phyloP scores from a whole-genome alignment of 2,888 invertebrate species.

The Tiliacea citrago region DNA sequence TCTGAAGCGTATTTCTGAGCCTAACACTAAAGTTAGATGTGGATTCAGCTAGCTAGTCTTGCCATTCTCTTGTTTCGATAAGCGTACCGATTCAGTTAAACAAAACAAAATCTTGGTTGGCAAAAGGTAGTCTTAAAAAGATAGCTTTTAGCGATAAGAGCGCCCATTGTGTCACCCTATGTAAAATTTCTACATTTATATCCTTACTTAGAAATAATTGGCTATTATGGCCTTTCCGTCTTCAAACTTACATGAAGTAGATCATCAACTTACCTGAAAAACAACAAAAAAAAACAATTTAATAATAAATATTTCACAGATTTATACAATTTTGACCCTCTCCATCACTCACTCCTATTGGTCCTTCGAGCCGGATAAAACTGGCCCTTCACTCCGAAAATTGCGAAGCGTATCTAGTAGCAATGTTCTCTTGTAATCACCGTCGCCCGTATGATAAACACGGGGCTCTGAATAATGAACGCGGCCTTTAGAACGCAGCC shows the following conservation, averaged over 20 bases:
- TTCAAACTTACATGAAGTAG: constrained; percentile 19
- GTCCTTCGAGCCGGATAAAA: constrained; percentile 20
- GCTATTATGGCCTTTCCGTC: neutral
- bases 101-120: neutral
- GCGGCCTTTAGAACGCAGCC: constrained; percentile 43
- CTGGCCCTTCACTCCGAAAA: neutral
- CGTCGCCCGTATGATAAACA: constrained; percentile 58
- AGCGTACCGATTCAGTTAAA: neutral
- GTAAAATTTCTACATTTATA: too few relatives aligned
- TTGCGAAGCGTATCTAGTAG: constrained; percentile 14
- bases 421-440: constrained; percentile 29
- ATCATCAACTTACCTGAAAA: constrained; percentile 33
- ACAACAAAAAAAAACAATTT: neutral
- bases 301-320: neutral
- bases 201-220: neutral
- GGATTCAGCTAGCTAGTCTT: neutral
- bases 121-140: too few relatives aligned
- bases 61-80: neutral
- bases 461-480: constrained; percentile 54
- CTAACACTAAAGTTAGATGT: neutral
- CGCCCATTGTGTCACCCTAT: too few relatives aligned
- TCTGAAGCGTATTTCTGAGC: neutral
- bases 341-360: neutral
- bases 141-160: too few relatives aligned
- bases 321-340: neutral